Evolutionary conservation across 2,113 vertebrate species (phyloP).

Genomic region (Sarotherodon lohbergeri): DNA sequence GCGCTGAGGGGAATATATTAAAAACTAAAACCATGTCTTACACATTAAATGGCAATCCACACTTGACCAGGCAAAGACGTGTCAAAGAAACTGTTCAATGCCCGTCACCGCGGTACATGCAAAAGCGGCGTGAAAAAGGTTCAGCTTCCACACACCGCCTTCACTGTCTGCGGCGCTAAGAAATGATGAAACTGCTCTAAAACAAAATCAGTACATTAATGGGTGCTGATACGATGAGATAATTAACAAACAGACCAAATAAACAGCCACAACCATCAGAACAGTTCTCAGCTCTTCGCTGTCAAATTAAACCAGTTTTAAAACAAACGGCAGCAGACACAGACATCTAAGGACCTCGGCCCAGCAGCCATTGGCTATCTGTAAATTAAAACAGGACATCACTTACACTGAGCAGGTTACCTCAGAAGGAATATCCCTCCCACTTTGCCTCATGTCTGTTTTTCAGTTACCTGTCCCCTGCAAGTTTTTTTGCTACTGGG

Average conservation of each 20-base stretch:
- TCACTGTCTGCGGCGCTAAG: neutral
- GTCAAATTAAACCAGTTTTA: neutral
- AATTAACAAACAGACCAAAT: neutral
- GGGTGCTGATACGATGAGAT: neutral
- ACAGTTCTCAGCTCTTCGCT: neutral
- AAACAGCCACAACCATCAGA: neutral
- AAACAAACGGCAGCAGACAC: neutral
- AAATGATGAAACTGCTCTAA: neutral
- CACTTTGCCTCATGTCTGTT: neutral
- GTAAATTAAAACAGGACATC: neutral
- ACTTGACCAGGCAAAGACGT: neutral
- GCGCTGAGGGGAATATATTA: neutral
- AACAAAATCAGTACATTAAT: neutral
- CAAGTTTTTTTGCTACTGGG: neutral
- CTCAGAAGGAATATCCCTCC: neutral
- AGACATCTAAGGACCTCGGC: neutral
- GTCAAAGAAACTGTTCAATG: neutral
- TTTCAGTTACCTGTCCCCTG: neutral
- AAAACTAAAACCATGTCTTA: neutral
- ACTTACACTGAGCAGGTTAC: neutral
- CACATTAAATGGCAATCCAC: neutral
- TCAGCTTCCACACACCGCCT: neutral
- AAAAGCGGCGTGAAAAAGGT: neutral
- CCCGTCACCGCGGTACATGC: neutral
- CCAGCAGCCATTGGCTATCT: neutral